Evolutionary conservation across 2,888 invertebrate species (phyloP).

Genomic region (Hyposoter didymator): DNA sequence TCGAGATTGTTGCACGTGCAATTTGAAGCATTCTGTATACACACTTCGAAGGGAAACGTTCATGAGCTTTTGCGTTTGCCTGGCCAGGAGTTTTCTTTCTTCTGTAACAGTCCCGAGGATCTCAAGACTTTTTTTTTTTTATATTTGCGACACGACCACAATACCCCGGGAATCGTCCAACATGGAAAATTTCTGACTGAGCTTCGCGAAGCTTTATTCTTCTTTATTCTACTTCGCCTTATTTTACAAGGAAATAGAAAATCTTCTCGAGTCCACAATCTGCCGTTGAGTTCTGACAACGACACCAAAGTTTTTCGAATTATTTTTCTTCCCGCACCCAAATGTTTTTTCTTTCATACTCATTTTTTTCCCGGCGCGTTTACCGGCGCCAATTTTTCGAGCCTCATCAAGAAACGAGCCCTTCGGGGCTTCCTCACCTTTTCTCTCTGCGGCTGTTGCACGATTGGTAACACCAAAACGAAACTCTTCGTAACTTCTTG

Average conservation of each 20-base stretch:
- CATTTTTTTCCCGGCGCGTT: neutral
- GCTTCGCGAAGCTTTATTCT: neutral
- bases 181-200: neutral
- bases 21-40: neutral
- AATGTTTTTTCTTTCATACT: neutral
- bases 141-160: neutral
- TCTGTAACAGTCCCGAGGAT: neutral
- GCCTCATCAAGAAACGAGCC: too few relatives aligned
- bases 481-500: neutral
- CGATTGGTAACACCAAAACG: neutral
- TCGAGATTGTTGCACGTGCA: neutral
- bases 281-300: neutral
- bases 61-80: neutral
- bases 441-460: neutral
- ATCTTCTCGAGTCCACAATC: neutral
- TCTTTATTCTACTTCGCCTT: neutral
- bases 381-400: neutral
- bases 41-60: neutral
- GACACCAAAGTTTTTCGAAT: neutral
- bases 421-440: neutral
- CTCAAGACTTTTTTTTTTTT: neutral
- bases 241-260: conserved; percentile 5
- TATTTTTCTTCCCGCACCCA: neutral
- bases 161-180: neutral
- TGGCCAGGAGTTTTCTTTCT: neutral